Conservation (phyloP, 2,113 vertebrate species). For the Epinephelus cyanopodus region DNA sequence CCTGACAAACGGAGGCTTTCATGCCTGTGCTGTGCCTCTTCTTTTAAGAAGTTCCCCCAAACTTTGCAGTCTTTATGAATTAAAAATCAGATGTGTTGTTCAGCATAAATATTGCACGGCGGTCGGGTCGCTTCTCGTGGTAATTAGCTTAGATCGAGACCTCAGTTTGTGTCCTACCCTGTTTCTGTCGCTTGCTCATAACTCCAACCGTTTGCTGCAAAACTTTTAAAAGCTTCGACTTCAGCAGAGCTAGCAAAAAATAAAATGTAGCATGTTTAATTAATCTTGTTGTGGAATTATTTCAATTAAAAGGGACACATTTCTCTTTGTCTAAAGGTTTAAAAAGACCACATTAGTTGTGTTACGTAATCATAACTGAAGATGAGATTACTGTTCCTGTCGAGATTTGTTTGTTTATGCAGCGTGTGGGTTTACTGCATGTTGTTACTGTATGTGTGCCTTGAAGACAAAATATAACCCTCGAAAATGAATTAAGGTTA, state of each 20-base stretch:
- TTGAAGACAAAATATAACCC: not conserved
- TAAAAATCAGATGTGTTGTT: constrained; percentile 34
- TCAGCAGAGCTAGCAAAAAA: not conserved
- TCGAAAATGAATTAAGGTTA: constrained; percentile 26
- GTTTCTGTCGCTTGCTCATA: not conserved
- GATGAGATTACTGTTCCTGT: constrained; percentile 14
- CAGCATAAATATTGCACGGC: constrained; percentile 34
- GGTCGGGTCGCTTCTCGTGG: not conserved
- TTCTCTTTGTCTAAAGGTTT: not conserved
- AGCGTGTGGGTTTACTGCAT: not conserved
- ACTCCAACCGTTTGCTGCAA: not conserved
- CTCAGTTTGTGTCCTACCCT: not conserved
- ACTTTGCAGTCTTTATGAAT: constrained; percentile 38
- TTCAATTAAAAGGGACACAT: not conserved
- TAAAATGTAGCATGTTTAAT: not conserved
- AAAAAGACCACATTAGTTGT: not conserved
- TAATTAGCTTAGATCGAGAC: constrained; percentile 13
- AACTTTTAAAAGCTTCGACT: constrained; percentile 1
- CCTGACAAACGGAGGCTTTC: not conserved
- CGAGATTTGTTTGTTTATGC: not conserved
- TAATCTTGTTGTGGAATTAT: not conserved
- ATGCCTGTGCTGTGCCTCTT: not conserved
- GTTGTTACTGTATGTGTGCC: not conserved
- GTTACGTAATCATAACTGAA: constrained; percentile 15
- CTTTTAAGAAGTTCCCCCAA: not conserved